These are phyloP conservation scores for Ennomos fuscantarius DNA, from an alignment of 2,888 invertebrate species.

Conservation along the genomic window DNA sequence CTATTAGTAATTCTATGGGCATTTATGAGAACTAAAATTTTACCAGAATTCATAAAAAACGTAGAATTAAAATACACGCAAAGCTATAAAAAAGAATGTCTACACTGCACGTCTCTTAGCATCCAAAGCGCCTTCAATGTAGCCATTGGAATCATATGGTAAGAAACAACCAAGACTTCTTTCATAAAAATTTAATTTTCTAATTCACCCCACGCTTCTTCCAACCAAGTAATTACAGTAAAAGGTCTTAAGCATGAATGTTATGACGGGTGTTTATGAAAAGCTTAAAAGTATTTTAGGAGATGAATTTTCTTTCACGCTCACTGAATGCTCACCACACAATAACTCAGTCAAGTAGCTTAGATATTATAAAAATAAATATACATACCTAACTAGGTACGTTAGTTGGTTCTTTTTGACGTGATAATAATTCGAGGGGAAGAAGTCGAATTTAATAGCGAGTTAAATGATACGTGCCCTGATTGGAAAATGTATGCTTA, in stretches of 20 bases:
- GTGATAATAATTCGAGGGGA: conserved; percentile 82
- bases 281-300: conserved; percentile 81
- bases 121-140: conserved; percentile 22
- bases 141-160: conserved; percentile 49
- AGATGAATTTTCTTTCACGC: conserved; percentile 66
- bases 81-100: no score
- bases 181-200: conserved; percentile 79
- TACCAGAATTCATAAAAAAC: no score
- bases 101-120: conserved; percentile 3
- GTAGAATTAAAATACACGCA: no score
- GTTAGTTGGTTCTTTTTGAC: conserved; percentile 64
- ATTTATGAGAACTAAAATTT: no score
- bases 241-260: conserved; percentile 83
- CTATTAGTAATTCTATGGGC: no score
- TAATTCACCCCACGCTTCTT: conserved; percentile 72
- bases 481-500: conserved; percentile 86
- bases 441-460: conserved; percentile 84
- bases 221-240: conserved; percentile 77
- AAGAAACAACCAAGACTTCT: conserved; percentile 76
- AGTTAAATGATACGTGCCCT: conserved; percentile 85
- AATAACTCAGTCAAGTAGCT: conserved; percentile 59
- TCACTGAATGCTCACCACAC: conserved; percentile 73
- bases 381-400: conserved; percentile 52
- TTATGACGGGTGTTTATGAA: conserved; percentile 84
- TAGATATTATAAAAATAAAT: conserved; percentile 45